These are phyloP conservation scores for Eubasilissa regina DNA, from an alignment of 1,140 invertebrate species.

Conservation along the genomic window DNA sequence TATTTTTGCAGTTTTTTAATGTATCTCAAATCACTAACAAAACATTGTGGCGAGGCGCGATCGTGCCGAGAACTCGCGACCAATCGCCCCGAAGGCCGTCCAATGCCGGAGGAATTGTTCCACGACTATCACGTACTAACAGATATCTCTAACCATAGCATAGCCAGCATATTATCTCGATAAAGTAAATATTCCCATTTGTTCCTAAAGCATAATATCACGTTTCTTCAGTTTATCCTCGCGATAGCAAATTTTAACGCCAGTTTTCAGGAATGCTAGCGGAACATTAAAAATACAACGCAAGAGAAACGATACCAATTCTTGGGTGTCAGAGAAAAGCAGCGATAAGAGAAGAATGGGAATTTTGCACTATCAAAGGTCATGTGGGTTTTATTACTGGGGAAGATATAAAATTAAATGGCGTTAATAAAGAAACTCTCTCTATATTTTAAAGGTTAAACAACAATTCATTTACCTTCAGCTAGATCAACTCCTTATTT, in stretches of 20 bases:
- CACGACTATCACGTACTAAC: conserved; percentile 14
- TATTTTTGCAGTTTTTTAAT: too few species aligned
- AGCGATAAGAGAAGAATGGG: conserved; percentile 1
- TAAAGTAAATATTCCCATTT: too few species aligned
- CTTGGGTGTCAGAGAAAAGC: not conserved
- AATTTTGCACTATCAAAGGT: conserved; percentile 9
- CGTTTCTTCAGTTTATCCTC: too few species aligned
- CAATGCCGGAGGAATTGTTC: conserved; percentile 33
- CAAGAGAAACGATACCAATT: not conserved
- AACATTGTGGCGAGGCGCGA: not conserved
- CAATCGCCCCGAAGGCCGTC: conserved; percentile 35
- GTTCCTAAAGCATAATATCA: too few species aligned
- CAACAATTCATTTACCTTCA: not conserved
- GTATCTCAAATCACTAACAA: too few species aligned
- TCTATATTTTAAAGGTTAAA: conserved; percentile 8
- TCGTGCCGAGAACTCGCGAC: not conserved
- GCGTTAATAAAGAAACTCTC: not conserved
- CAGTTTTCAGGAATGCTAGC: too few species aligned
- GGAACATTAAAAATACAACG: too few species aligned
- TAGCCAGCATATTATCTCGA: not conserved
- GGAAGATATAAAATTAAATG: conserved; percentile 12
- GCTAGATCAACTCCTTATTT: not conserved
- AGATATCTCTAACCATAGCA: not conserved
- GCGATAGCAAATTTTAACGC: too few species aligned
- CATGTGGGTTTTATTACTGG: not conserved